phyloP scores from a whole-genome alignment of 2,888 invertebrate species.

The Xylota sylvarum region DNA sequence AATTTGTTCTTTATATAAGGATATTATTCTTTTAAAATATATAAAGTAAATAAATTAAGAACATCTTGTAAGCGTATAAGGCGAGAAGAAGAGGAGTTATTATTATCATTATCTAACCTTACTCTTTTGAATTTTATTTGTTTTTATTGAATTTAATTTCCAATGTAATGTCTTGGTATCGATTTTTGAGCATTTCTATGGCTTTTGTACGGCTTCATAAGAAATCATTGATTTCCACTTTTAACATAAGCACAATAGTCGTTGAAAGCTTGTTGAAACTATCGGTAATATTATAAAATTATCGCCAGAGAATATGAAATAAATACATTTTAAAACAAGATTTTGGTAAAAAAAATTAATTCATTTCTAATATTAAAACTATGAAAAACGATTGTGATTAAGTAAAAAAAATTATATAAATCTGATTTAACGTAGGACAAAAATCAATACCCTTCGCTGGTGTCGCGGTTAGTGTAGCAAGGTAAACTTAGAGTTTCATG shows the following conservation, averaged over 20 bases:
- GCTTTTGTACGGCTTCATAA: conserved; percentile 51
- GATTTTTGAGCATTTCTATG: conserved; percentile 72
- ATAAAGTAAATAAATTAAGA: too few species aligned
- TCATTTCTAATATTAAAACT: background rate
- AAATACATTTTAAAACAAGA: conserved; percentile 2
- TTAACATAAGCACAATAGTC: conserved; percentile 12
- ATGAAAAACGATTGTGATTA: background rate
- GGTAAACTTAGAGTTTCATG: conserved; percentile 35
- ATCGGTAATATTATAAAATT: conserved; percentile 18
- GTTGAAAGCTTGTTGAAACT: conserved; percentile 15
- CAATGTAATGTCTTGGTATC: conserved; percentile 46
- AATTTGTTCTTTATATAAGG: too few species aligned
- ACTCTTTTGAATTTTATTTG: conserved; percentile 36
- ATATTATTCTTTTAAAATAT: too few species aligned
- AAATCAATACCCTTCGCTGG: conserved; percentile 54
- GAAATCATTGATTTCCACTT: conserved; percentile 65
- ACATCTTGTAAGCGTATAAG: too few species aligned
- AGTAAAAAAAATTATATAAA: background rate
- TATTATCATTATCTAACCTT: background rate
- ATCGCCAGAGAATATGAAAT: conserved; percentile 3
- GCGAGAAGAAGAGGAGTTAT: background rate
- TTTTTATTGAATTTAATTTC: conserved; percentile 38
- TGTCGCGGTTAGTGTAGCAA: conserved; percentile 31
- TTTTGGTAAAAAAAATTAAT: background rate
- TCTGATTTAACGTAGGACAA: background rate